Evolutionary conservation across 2,113 vertebrate genomes (phyloP).

Genomic region (Nesogale talazaci): DNA sequence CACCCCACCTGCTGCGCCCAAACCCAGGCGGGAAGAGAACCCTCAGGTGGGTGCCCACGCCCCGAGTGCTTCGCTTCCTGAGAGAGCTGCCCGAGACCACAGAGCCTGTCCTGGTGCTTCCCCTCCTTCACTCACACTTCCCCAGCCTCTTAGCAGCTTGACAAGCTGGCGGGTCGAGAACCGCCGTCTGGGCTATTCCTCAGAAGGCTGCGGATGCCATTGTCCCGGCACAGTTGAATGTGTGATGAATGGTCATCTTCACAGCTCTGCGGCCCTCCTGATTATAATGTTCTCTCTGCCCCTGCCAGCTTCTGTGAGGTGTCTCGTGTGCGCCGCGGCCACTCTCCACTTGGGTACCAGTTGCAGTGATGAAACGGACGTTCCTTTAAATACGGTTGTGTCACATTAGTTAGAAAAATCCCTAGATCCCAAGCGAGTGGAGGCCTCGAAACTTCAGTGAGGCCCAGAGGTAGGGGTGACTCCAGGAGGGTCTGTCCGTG

Average conservation of each 20-base stretch:
- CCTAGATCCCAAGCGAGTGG: conserved; percentile 25
- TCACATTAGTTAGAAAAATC: conserved; percentile 37
- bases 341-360: neutral
- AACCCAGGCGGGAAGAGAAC: conserved; percentile 96
- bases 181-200: neutral
- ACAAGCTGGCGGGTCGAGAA: neutral
- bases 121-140: neutral
- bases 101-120: neutral
- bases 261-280: neutral
- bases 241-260: neutral
- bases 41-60: conserved; percentile 90
- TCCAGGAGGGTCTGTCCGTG: neutral
- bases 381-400: conserved; percentile 26
- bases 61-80: too few relatives aligned
- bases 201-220: neutral
- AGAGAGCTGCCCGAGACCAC: too few relatives aligned
- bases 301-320: neutral
- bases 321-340: neutral
- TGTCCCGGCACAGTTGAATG: conserved; percentile 21
- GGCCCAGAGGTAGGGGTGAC: conserved; percentile 28
- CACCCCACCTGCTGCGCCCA: conserved; percentile 91
- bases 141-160: neutral
- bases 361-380: neutral
- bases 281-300: neutral
- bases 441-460: conserved; percentile 3